Base-by-base conservation (phyloP, 2,888 invertebrate genomes). In the Trachelus iudaicus region DNA sequence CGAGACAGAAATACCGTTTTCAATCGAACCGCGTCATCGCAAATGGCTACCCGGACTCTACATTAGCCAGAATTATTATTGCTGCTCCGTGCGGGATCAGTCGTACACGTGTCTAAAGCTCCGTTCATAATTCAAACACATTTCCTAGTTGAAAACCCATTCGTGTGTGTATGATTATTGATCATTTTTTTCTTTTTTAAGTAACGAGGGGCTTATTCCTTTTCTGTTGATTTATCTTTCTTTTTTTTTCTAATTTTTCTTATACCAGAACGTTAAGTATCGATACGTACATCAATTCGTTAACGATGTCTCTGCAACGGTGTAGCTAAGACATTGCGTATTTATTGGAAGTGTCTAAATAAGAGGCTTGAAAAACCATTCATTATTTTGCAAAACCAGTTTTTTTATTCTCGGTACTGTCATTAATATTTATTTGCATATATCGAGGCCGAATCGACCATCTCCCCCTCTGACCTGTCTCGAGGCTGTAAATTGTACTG, bases 21-120 rank as follows among this genome's bases (percentile, higher is more conserved):
- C 84, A 82, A 87, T 87, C 82, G 80, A 80, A 86, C 82, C 85
- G 84, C 87, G 83, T 86, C 87, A 88, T 88, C 82, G 83, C 80
- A 86, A 87, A 88, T 87, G 84, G 85, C 85, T 85, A 84, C 84
- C 71, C 56, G 23, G 56, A 56, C 56, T 56, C 56, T 56, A 23
- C 56, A 56, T 69, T 69, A 71, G 69, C 13, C 9, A 35, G 31
- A 69, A 30, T 13, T 23, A 34, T 35, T n/a, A 33, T n/a, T n/a
- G 11, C 33, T 15, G 76, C 76, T 35, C 31, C 71, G 37, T 40
- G 56, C 56, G 23, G 56, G 23, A 56, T 56, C 23, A 23, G 9
- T 56, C 56, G 56, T 15, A 56, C 23, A 56, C 56, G 56, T 56
- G 56, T 56, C 56, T 56, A 56, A 56, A 56, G 56, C 23, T 56